Evolutionary conservation across 2,113 vertebrate species (phyloP), one percentile per base, ranked within the genome.

Genomic region (Oncorhynchus kisutch): DNA sequence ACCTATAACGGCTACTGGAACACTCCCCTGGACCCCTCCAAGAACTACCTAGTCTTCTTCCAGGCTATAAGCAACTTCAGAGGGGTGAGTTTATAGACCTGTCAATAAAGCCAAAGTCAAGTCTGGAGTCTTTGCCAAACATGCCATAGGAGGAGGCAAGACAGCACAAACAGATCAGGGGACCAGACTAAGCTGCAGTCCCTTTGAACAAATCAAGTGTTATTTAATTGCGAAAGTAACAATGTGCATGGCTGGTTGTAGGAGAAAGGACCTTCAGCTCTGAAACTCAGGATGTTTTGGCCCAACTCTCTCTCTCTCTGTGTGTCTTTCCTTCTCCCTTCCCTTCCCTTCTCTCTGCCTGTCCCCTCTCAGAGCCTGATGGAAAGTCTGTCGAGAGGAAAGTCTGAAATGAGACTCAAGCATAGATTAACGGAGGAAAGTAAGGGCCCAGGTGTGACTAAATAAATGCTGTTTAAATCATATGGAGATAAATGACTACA

Each of bases 1-100:
- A 99, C 96, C 34, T 99, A 99, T 87, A 96, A 95, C 0, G 96
- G 97, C 80, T 99, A 96, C 89, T 98, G 97, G 97, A 99, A 98
- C 91, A 94, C 94, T 0, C 97, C 97, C 0, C 87, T 99, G 51
- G 97, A 98, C 78, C 96, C 97, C 84, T 95, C 94, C 89, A 97
- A 96, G 81, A 95, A 94, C 2, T 99, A 98, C 87, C 94, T 96
- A 82, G 95, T 99, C 93, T 98, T 97, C 87, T 95, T 98, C 84
- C 97, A 99, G 90, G 97, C 97, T 74, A 91, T 93, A 81, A 98
- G 97, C 86, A 95, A 95, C 88, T 94, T 98, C 88, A 94, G 94
- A 92, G 97, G 96, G 94, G 97, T 99, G 85, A 94, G 95, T 45
- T 11, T 45, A 45, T 45, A 45, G 9, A 45, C 39, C 39, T 11